Percentiles rank a stretch among this genome's conserved stretches.
These are phyloP conservation scores for Microplitis mediator DNA, from an alignment of 1,140 invertebrate species.

Conservation along the genomic window DNA sequence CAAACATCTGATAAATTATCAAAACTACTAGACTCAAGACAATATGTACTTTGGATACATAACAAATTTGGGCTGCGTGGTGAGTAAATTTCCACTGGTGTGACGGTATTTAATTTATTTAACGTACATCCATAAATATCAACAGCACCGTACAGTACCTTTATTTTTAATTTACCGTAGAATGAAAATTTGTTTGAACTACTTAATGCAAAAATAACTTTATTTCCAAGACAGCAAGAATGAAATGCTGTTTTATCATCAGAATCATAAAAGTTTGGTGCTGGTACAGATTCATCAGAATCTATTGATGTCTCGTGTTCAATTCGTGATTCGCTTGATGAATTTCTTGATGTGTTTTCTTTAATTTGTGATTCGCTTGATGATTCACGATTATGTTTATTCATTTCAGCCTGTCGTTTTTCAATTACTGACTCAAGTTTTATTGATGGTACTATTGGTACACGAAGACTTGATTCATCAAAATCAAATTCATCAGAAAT, in stretches of 20 bases:
- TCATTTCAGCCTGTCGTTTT: no score
- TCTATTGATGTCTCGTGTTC: no score
- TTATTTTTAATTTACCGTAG: slow-evolving; percentile 64
- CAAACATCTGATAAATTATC: slow-evolving; percentile 49
- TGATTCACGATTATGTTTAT: no score
- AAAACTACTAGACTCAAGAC: slow-evolving; percentile 44
- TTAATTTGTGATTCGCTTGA: no score
- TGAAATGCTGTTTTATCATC: background rate
- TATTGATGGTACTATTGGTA: no score
- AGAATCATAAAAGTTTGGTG: background rate
- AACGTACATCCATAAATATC: slow-evolving; percentile 62
- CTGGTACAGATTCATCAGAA: no score
- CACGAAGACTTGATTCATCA: no score
- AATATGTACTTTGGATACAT: slow-evolving; percentile 41
- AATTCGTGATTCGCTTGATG: no score
- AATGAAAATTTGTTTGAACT: slow-evolving; percentile 59
- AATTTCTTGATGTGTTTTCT: no score
- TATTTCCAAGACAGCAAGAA: slow-evolving; percentile 47
- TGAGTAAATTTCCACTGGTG: slow-evolving; percentile 63
- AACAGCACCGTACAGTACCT: slow-evolving; percentile 59
- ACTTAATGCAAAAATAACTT: slow-evolving; percentile 59
- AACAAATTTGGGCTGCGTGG: slow-evolving; percentile 64
- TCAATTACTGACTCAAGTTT: no score
- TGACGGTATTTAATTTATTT: slow-evolving; percentile 24
- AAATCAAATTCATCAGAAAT: no score